Evolutionary conservation across 2,113 vertebrate species (phyloP).

Genomic region (Abramis brama): DNA sequence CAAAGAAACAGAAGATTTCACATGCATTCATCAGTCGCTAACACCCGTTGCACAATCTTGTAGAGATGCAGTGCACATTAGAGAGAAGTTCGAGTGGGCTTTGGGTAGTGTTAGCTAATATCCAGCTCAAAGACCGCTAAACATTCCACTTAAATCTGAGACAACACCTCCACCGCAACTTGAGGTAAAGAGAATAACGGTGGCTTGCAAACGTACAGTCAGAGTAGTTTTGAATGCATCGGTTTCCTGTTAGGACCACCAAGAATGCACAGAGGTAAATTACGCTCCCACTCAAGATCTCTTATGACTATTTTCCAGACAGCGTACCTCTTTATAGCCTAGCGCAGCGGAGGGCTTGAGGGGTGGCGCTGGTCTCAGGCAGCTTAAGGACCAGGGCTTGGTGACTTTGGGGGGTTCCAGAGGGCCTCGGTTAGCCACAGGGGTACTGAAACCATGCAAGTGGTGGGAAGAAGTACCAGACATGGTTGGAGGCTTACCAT

Average conservation of each 20-base stretch:
- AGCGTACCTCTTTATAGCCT: constrained; percentile 93
- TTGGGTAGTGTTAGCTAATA: background rate
- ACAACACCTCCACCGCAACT: constrained; percentile 34
- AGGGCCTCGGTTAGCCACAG: constrained; percentile 80
- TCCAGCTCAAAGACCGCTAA: background rate
- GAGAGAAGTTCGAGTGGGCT: background rate
- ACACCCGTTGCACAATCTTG: background rate
- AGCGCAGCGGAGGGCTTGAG: constrained; percentile 94
- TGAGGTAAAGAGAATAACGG: constrained; percentile 20
- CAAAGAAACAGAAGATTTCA: constrained; percentile 10
- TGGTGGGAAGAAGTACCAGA: constrained; percentile 72
- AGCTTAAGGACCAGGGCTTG: constrained; percentile 97
- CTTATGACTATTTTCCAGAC: constrained; percentile 43
- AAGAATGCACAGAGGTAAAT: constrained; percentile 28
- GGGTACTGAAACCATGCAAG: constrained; percentile 79
- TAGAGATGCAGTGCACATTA: background rate
- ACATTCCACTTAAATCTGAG: background rate
- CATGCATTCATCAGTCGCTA: background rate
- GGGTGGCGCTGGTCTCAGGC: constrained; percentile 93
- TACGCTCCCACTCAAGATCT: constrained; percentile 44
- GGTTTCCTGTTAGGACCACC: constrained; percentile 50
- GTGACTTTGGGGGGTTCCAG: constrained; percentile 92
- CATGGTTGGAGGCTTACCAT: constrained; percentile 67
- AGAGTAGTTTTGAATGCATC: background rate
- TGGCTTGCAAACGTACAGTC: background rate